A percentile compares a stretch with the other conserved stretches of the same genome.
These are phyloP conservation scores for Scomber colias DNA, from an alignment of 2,113 vertebrate species.

Conservation along the genomic window DNA sequence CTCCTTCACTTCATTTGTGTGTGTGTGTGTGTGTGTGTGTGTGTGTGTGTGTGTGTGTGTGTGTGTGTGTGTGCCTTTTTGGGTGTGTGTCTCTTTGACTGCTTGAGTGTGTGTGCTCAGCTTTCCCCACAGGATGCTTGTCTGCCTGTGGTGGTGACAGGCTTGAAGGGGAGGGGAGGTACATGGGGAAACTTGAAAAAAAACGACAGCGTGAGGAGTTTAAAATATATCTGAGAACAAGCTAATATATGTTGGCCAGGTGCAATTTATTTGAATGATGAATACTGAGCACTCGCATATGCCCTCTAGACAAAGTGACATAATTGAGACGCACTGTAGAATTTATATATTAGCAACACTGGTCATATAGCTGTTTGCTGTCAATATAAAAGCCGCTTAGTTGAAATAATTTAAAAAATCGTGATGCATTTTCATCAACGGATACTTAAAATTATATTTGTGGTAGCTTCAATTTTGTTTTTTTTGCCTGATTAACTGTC, in stretches of 20 bases:
- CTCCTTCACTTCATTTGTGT: slow-evolving; percentile 58
- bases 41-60: slow-evolving; percentile 22
- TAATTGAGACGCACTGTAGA: neutral
- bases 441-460: no score
- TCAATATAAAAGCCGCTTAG: slow-evolving; percentile 1
- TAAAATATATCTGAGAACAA: slow-evolving; percentile 39
- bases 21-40: slow-evolving; percentile 20
- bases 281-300: slow-evolving; percentile 4
- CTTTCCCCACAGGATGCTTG: slow-evolving; percentile 58
- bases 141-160: slow-evolving; percentile 69
- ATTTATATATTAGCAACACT: neutral
- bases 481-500: no score
- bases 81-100: slow-evolving; percentile 25
- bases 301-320: neutral
- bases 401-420: neutral
- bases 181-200: slow-evolving; percentile 41
- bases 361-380: neutral
- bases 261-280: slow-evolving; percentile 22
- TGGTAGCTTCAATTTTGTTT: no score
- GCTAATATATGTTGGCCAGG: slow-evolving; percentile 14
- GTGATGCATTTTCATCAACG: neutral
- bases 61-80: slow-evolving; percentile 17
- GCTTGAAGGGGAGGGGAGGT: slow-evolving; percentile 51
- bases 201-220: slow-evolving; percentile 58
- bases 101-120: slow-evolving; percentile 21